Conservation (phyloP, 2,888 invertebrate species). For the Lordiphosa andalusiaca region DNA sequence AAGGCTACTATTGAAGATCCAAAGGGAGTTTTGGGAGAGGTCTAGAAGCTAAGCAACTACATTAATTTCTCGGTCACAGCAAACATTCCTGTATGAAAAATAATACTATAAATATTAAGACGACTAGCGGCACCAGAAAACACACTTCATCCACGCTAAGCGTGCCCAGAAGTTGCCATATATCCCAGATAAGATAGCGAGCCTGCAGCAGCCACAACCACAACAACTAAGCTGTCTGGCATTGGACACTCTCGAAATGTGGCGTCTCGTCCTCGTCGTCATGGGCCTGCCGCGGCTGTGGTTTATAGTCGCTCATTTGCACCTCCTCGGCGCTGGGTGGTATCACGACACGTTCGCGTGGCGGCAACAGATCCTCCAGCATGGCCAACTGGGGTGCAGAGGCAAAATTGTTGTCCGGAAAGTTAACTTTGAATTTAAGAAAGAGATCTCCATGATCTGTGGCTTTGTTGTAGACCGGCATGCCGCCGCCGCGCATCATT, state of each 20-base stretch:
- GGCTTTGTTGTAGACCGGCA: slow-evolving; percentile 92
- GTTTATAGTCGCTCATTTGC: slow-evolving; percentile 88
- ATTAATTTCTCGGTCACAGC: slow-evolving; percentile 39
- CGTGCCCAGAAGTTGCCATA: slow-evolving; percentile 43
- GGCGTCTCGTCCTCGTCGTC: slow-evolving; percentile 67
- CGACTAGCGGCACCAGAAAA: slow-evolving; percentile 64
- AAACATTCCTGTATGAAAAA: slow-evolving; percentile 68
- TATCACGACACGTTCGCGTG: slow-evolving; percentile 85
- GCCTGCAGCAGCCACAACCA: slow-evolving; percentile 56
- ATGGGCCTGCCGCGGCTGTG: slow-evolving; percentile 74
- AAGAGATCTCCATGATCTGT: slow-evolving; percentile 93
- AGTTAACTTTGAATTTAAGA: slow-evolving; percentile 91
- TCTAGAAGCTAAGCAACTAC: slow-evolving; percentile 22
- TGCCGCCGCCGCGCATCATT: slow-evolving; percentile 91
- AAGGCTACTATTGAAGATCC: slow-evolving; percentile 4
- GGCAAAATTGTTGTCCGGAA: slow-evolving; percentile 91
- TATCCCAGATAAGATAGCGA: slow-evolving; percentile 49
- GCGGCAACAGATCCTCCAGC: slow-evolving; percentile 88
- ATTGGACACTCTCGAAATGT: slow-evolving; percentile 73
- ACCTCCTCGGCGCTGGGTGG: slow-evolving; percentile 93
- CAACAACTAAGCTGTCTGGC: slow-evolving; percentile 73
- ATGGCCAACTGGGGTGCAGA: slow-evolving; percentile 84
- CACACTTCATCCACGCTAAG: slow-evolving; percentile 59
- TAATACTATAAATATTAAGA: slow-evolving; percentile 65
- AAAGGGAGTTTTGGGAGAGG: slow-evolving; percentile 29